A percentile compares a stretch with the other conserved stretches of the same genome.
These are phyloP conservation scores for Tenthredo mesomela DNA, from an alignment of 2,888 invertebrate genomes.

Conservation along the genomic window DNA sequence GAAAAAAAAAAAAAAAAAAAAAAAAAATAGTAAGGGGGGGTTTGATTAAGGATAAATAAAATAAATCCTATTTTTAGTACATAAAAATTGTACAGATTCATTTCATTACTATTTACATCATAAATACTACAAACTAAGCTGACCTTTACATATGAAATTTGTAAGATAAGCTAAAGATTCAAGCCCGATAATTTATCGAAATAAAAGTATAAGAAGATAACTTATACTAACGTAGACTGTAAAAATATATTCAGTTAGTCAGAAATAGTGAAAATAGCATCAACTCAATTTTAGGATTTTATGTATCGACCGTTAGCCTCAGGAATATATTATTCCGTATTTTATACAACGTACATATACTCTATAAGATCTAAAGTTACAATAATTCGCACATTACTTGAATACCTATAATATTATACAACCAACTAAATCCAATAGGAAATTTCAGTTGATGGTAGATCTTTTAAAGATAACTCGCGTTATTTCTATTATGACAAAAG, in stretches of 20 bases:
- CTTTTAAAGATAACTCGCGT: neutral
- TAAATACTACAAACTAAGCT: constrained; percentile 39
- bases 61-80: neutral
- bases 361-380: neutral
- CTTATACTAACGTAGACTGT: neutral
- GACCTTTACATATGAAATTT: neutral
- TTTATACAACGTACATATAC: neutral
- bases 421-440: neutral
- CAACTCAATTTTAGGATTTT: neutral
- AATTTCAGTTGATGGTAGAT: too few species aligned
- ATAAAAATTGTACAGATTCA: constrained; percentile 36
- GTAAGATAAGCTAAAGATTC: neutral
- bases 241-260: neutral
- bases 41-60: neutral
- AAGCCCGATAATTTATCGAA: neutral
- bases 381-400: neutral
- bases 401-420: neutral
- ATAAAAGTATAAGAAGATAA: too few species aligned
- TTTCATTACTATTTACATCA: constrained; percentile 41
- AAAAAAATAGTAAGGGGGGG: neutral
- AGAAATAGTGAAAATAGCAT: neutral
- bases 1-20: too few species aligned
- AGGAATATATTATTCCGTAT: neutral
- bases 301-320: neutral
- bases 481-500: neutral